phyloP scores from a whole-genome alignment of 1,140 invertebrate genomes.

The Adelges cooleyi region DNA sequence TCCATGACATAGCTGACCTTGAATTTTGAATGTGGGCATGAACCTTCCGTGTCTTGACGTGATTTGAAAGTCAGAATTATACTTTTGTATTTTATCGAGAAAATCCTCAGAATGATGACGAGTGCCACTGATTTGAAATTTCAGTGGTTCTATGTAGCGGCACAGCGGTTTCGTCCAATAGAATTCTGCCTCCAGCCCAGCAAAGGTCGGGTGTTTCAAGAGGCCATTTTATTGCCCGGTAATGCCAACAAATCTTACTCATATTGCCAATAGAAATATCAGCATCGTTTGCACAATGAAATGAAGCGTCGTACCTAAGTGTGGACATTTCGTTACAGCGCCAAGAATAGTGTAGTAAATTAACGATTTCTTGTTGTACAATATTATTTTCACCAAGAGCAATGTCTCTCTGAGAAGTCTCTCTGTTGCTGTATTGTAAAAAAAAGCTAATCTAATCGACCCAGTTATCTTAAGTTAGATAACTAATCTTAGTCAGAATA shows the following conservation, averaged over 20 bases:
- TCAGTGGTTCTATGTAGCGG: neutral
- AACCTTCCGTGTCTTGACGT: neutral
- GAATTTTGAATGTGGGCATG: constrained; percentile 37
- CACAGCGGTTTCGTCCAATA: neutral
- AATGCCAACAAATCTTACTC: neutral
- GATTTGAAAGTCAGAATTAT: neutral
- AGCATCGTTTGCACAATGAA: neutral
- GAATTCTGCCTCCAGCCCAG: neutral
- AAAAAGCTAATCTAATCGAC: no score
- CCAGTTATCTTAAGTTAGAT: no score
- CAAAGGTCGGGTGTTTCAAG: neutral
- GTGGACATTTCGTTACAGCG: neutral
- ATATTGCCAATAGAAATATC: neutral
- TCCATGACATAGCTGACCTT: constrained; percentile 42
- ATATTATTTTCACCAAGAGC: neutral
- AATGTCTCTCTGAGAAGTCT: no score
- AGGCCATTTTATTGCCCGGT: neutral
- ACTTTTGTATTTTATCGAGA: neutral
- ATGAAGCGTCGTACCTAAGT: neutral
- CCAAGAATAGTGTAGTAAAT: neutral
- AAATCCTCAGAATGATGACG: neutral
- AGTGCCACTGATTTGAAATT: neutral
- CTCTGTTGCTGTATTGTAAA: no score
- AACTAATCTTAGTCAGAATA: no score
- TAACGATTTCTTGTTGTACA: neutral